phyloP scores from a whole-genome alignment of 2,888 invertebrate genomes.

The Chymomyza caudatula region DNA sequence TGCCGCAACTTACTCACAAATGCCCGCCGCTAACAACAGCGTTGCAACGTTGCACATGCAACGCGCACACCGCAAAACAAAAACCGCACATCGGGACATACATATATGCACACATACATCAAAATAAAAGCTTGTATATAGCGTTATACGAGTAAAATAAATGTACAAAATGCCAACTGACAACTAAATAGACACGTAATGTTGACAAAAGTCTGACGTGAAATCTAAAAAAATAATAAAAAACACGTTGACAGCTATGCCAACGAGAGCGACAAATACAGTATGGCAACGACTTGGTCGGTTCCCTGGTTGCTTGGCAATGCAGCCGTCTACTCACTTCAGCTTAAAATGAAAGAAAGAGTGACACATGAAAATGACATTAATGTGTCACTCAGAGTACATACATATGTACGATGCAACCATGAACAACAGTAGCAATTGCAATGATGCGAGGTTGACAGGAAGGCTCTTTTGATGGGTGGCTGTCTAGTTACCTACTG shows the following conservation, averaged over 20 bases:
- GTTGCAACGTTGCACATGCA: background rate
- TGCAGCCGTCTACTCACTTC: background rate
- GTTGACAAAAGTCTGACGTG: conserved; percentile 73
- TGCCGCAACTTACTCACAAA: background rate
- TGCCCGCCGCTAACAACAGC: background rate
- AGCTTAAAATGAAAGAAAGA: conserved; percentile 68
- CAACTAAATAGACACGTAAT: conserved; percentile 72
- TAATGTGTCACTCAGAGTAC: conserved; percentile 73
- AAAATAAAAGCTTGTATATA: background rate
- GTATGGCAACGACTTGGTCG: background rate
- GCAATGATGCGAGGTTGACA: conserved; percentile 66
- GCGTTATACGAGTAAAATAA: conserved; percentile 26
- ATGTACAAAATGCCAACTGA: conserved; percentile 54
- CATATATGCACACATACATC: no score
- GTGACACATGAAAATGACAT: conserved; percentile 75
- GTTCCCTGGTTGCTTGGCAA: background rate
- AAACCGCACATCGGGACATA: background rate
- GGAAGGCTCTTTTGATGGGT: conserved; percentile 20
- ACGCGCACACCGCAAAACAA: background rate
- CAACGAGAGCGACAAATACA: conserved; percentile 2
- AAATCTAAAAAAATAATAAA: conserved; percentile 54
- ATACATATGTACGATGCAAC: conserved; percentile 23
- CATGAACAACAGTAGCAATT: conserved; percentile 26
- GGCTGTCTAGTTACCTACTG: background rate
- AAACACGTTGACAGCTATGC: conserved; percentile 30